phyloP scores from a whole-genome alignment of 2,797 vertebrate genomes.

The Enteromius mattozi region DNA sequence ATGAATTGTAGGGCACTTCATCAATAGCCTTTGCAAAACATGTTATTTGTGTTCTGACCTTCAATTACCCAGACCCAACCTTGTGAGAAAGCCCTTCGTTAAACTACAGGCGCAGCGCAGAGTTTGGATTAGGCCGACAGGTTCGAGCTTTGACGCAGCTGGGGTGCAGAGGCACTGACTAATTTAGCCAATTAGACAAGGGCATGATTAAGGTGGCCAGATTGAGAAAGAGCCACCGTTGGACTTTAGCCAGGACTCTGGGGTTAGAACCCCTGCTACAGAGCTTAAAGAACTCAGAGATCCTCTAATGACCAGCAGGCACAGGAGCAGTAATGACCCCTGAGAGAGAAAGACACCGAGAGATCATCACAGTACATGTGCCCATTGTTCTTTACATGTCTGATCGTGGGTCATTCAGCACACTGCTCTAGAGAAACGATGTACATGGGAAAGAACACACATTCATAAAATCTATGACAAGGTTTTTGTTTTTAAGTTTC shows the following conservation, averaged over 20 bases:
- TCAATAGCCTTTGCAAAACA: constrained; percentile 46
- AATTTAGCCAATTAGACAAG: constrained; percentile 83
- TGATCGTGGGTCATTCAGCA: background rate
- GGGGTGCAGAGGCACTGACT: constrained; percentile 74
- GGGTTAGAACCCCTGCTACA: constrained; percentile 77
- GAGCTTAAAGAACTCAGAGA: constrained; percentile 65
- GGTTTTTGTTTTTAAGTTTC: background rate
- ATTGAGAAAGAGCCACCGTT: constrained; percentile 78
- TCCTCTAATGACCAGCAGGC: constrained; percentile 71
- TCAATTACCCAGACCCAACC: constrained; percentile 48
- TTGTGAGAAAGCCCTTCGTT: constrained; percentile 60
- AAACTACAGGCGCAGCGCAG: constrained; percentile 36
- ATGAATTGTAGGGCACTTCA: constrained; percentile 38
- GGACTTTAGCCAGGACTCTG: constrained; percentile 77
- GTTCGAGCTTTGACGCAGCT: constrained; percentile 71
- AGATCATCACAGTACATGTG: constrained; percentile 9
- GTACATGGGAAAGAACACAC: background rate
- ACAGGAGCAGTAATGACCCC: constrained; percentile 71
- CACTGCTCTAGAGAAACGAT: background rate
- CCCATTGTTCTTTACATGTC: constrained; percentile 30
- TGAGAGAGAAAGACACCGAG: constrained; percentile 32
- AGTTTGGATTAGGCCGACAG: constrained; percentile 63
- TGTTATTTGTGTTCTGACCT: constrained; percentile 57
- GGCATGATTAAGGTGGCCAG: constrained; percentile 80
- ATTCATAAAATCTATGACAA: background rate